Base-by-base conservation (phyloP, 2,113 vertebrate genomes). In the Montifringilla adamsi region DNA sequence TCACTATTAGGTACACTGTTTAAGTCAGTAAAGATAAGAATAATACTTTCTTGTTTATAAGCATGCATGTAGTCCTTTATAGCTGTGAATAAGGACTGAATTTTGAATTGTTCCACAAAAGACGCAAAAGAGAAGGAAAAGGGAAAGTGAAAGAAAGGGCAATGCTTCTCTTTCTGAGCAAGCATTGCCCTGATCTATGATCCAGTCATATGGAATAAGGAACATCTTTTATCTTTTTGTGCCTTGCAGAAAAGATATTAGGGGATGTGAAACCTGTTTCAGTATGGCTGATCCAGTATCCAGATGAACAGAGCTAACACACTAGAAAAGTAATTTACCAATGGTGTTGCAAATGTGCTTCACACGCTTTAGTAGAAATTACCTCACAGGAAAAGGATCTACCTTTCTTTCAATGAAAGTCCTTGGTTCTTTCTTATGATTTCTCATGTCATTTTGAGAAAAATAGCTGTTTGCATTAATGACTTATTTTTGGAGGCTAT, bases 1-100 rank as follows among this genome's bases (percentile, higher is more conserved):
- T 66, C 0, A 0, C 2, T 53, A 11, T 33, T 63, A 33, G 1
- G 5, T 50, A 79, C 73, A 47, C 35, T 60, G 21, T 39, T 82
- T 82, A 68, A 43, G 52, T 53, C 9, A 83, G 4, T 69, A 56
- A 82, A 60, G 7, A 66, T 13, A 64, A 11, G 5, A 78, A 66
- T 60, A 66, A 22, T 59, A 78, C 64, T 92, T 52, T 15, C 24
- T 75, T 75, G 12, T 35, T 72, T 68, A 10, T 37, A 49, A 37
- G 3, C n/a, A 18, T 66, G 4, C 5, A 33, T 50, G 23, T 35
- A 68, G 21, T 44, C 10, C 5, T 86, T 72, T 55, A 30, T 24
- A 49, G 16, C 46, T 81, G 47, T 20, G 9, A 81, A 58, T 46
- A 66, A 78, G 21, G 22, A 56, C 13, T 49, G n/a, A 64, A 60